Conservation (phyloP, 2,113 vertebrate species). For the Macheiramphus alcinus region DNA sequence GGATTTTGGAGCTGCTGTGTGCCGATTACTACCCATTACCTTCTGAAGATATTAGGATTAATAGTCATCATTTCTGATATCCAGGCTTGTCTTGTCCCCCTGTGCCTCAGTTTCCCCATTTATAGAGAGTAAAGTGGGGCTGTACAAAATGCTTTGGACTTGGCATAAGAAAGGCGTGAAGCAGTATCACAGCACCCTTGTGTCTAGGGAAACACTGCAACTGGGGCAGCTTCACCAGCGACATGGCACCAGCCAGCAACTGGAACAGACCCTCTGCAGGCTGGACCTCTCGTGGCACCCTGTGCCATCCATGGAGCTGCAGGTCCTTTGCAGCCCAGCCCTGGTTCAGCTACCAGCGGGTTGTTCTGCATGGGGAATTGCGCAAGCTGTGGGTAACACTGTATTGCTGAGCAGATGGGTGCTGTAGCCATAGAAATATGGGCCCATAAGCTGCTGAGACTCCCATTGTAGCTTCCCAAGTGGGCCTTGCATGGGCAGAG, state of each 20-base stretch:
- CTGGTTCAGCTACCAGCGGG: background rate
- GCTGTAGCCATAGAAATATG: slow-evolving; percentile 58
- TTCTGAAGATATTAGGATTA: background rate
- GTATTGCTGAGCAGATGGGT: slow-evolving; percentile 25
- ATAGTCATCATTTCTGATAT: fast-evolving
- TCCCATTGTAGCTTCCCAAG: slow-evolving; percentile 47
- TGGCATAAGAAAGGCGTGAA: background rate
- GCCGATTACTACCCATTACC: fast-evolving
- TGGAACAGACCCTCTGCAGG: fast-evolving
- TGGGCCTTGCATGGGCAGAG: slow-evolving; percentile 37
- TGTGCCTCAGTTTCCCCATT: background rate
- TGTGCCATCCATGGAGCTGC: fast-evolving
- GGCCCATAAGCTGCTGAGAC: background rate
- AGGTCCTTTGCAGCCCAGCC: background rate
- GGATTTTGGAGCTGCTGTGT: background rate
- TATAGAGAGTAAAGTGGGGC: fast-evolving
- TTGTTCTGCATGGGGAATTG: background rate
- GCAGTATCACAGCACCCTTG: background rate
- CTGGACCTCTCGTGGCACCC: fast-evolving
- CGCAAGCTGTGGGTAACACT: background rate
- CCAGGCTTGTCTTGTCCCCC: background rate
- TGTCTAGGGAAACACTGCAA: background rate
- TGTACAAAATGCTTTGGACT: background rate
- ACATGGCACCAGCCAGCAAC: background rate
- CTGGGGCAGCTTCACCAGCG: background rate